Conservation (phyloP, 2,113 vertebrate genomes). For the Cynoglossus semilaevis region DNA sequence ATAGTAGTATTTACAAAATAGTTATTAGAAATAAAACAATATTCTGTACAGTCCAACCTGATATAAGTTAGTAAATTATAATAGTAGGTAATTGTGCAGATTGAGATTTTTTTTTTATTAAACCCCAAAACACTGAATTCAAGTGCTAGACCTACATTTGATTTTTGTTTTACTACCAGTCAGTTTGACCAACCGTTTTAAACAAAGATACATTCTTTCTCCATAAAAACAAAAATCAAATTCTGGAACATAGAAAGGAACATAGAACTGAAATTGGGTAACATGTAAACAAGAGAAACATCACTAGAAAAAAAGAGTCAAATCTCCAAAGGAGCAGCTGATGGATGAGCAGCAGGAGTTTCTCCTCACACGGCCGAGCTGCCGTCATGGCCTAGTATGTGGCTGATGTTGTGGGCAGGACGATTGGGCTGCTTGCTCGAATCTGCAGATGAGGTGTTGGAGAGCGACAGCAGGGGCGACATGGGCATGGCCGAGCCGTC, state of each 20-base stretch:
- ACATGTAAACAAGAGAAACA: constrained; percentile 41
- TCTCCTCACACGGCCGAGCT: constrained; percentile 87
- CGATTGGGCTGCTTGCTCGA: constrained; percentile 94
- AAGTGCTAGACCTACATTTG: constrained; percentile 46
- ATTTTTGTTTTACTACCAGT: constrained; percentile 32
- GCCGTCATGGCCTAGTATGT: constrained; percentile 97
- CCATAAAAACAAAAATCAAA: constrained; percentile 27
- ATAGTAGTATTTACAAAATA: constrained; percentile 75
- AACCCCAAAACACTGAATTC: constrained; percentile 39
- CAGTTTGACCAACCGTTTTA: constrained; percentile 43
- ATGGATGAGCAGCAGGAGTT: neutral
- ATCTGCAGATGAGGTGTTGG: constrained; percentile 91
- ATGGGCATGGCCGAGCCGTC: constrained; percentile 92
- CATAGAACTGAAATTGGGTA: constrained; percentile 10
- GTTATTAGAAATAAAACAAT: constrained; percentile 39
- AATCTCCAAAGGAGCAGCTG: no score
- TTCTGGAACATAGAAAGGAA: constrained; percentile 26
- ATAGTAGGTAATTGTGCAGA: constrained; percentile 62
- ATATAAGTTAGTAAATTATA: constrained; percentile 75
- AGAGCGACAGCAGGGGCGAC: constrained; percentile 93
- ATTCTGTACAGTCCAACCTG: constrained; percentile 71
- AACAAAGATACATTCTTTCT: constrained; percentile 15
- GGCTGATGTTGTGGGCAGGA: constrained; percentile 99
- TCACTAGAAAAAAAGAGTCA: neutral
- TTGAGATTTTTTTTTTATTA: constrained; percentile 40